Base-by-base conservation (phyloP, 2,797 vertebrate genomes). In the Acanthiza pusilla region DNA sequence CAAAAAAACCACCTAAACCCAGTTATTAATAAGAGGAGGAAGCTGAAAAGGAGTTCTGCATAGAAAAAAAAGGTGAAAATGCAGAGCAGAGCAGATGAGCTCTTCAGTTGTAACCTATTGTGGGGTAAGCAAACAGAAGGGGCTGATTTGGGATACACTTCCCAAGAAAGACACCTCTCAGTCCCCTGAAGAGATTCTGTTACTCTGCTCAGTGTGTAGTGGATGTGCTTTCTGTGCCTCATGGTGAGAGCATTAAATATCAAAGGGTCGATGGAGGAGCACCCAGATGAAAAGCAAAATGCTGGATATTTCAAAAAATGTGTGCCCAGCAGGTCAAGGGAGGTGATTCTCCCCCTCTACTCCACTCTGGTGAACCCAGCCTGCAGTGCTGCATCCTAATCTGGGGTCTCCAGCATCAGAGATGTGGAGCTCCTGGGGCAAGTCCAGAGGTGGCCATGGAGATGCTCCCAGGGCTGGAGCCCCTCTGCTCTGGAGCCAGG, bases 181-280 rank as follows among this genome's bases (percentile, higher is more conserved):
- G 45, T 12, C n/a, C 57, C 43, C 76, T 54, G 43, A 47, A 25
- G 71, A 38, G 66, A 42, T 73, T 21, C 74, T 67, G 30, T 25
- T 17, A 0, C 67, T 77, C n/a, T n/a, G 51, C 70, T 61, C 23
- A 38, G 75, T 8, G 36, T 1, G 5, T 0, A 2, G 45, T 32
- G 42, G 4, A 42, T 26, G 42, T n/a, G 54, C 32, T 68, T 29
- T 10, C 65, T 43, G 9, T 85, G 81, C 65, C 57, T 10, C 9
- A 0, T 20, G 5, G 0, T 26, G 67, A 50, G 68, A 45, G 38
- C 58, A 19, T 11, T 21, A 19, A 22, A 14, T 48, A 25, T 32
- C 74, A 22, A 25, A 78, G 34, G 19, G 50, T 2, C 72, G 77
- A 9, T n/a, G 54, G 58, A 76, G 54, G 16, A 48, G 5, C 62